A percentile compares a stretch with the other conserved stretches of the same genome.
These are phyloP conservation scores for Urosaurus nigricauda DNA, from an alignment of 2,797 vertebrate genomes.

Conservation along the genomic window DNA sequence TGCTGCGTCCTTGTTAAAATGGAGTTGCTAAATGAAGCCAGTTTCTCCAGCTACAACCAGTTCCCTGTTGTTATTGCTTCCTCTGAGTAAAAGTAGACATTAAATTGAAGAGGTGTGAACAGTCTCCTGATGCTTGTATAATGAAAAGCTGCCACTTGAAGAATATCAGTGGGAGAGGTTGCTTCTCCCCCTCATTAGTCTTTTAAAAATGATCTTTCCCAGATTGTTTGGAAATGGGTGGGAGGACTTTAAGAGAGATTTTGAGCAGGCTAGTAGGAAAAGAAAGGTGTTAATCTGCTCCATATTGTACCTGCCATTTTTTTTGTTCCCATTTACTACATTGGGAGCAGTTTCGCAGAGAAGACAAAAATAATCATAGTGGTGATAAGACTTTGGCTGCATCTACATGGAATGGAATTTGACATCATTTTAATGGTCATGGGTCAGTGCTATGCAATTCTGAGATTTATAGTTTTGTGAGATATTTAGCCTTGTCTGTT, in stretches of 20 bases:
- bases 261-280: neutral
- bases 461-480: too few species aligned
- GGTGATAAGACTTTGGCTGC: neutral
- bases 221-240: neutral
- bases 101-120: neutral
- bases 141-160: neutral
- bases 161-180: neutral
- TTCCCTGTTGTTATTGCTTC: constrained; percentile 1
- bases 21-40: neutral
- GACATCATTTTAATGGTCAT: too few species aligned
- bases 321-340: too few species aligned
- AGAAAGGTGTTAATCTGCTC: neutral
- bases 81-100: neutral
- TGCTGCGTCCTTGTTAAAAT: neutral
- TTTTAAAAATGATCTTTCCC: neutral
- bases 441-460: too few species aligned
- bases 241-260: neutral
- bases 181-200: neutral
- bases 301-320: neutral
- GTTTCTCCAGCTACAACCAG: constrained; percentile 9
- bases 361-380: neutral
- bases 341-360: neutral
- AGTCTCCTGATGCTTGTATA: neutral
- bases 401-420: too few species aligned
- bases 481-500: too few species aligned